Conservation (phyloP, 2,888 invertebrate genomes). For the Trissonchulus sp. region DNA sequence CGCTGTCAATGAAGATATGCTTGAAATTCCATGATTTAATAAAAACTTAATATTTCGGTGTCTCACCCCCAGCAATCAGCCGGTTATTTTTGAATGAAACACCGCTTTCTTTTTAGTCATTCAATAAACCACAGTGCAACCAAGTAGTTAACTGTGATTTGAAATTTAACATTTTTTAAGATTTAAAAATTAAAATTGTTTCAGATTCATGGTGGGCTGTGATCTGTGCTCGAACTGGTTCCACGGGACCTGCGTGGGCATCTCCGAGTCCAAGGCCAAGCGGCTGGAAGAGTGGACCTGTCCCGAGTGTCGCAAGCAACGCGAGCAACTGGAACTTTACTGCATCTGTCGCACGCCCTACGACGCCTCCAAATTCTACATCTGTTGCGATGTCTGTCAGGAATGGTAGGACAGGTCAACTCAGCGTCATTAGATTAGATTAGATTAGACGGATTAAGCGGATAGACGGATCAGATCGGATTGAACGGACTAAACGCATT, state of each 20-base stretch:
- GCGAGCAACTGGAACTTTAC: constrained; percentile 77
- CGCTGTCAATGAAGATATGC: too few species aligned
- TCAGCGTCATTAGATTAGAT: constrained; percentile 72
- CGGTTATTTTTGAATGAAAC: too few species aligned
- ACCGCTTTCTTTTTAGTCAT: too few species aligned
- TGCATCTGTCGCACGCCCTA: constrained; percentile 93
- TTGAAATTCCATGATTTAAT: too few species aligned
- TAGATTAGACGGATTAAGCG: constrained; percentile 49
- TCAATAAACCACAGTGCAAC: too few species aligned
- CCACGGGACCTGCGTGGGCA: constrained; percentile 91
- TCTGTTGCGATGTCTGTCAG: constrained; percentile 96
- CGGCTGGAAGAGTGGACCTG: constrained; percentile 71
- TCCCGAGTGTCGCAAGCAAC: constrained; percentile 55
- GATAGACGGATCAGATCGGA: too few species aligned
- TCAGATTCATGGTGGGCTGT: constrained; percentile 90
- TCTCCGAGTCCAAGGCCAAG: constrained; percentile 73
- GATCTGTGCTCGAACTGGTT: constrained; percentile 97
- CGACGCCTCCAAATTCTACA: constrained; percentile 95
- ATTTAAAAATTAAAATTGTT: too few species aligned
- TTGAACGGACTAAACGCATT: too few species aligned
- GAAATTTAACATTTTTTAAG: too few species aligned
- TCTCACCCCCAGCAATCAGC: too few species aligned
- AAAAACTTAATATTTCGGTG: too few species aligned
- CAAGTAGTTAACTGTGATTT: too few species aligned
- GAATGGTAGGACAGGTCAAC: constrained; percentile 99